Evolutionary conservation across 1,140 invertebrate genomes (phyloP).

Genomic region (Potamilus streckersoni): DNA sequence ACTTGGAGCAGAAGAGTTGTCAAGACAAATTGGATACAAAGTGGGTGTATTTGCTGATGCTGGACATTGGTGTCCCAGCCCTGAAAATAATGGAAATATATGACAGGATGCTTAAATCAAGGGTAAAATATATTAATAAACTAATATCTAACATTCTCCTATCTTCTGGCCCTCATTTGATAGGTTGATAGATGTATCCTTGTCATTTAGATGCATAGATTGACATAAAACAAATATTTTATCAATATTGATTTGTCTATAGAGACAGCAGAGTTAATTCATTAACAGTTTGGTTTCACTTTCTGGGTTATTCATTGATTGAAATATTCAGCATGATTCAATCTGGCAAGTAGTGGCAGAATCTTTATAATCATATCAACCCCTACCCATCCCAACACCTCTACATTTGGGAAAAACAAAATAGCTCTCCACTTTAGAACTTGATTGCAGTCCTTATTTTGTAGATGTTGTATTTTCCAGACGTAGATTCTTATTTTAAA

Average conservation of each 20-base stretch:
- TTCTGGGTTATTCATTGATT: neutral
- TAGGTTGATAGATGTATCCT: neutral
- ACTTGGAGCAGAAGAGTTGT: constrained; percentile 66
- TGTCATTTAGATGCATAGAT: neutral
- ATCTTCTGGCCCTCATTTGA: neutral
- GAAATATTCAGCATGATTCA: too few species aligned
- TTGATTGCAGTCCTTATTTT: too few species aligned
- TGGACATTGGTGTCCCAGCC: constrained; percentile 66
- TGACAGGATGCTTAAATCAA: constrained; percentile 68
- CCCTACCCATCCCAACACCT: too few species aligned
- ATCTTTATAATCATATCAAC: too few species aligned
- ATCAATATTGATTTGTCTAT: neutral
- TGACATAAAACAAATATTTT: neutral
- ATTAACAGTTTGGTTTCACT: neutral
- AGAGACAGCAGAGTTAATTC: neutral
- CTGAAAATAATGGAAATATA: constrained; percentile 69
- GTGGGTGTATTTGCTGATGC: constrained; percentile 68
- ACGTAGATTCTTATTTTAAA: too few species aligned
- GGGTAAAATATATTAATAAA: constrained; percentile 48
- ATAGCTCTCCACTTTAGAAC: too few species aligned
- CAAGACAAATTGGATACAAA: constrained; percentile 54
- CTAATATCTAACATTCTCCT: neutral
- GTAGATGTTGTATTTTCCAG: too few species aligned
- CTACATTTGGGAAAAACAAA: too few species aligned
- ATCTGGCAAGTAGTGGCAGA: too few species aligned